Evolutionary conservation across 2,888 invertebrate genomes (phyloP), one percentile per base, ranked within the genome.

Genomic region (Pyrocoelia pectoralis): DNA sequence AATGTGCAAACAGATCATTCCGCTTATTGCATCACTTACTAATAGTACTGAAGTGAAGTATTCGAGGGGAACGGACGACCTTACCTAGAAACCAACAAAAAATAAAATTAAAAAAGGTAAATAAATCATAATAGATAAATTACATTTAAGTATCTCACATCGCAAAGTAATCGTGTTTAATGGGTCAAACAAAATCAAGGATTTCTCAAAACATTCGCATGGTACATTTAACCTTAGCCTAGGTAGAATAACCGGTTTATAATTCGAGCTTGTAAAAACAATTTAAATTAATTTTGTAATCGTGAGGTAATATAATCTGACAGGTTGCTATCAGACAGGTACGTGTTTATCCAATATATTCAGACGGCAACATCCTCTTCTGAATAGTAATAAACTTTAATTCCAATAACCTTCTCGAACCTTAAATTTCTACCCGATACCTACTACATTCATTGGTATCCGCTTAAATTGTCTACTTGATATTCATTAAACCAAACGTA

Each of bases 401-500:
- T 40, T 29, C 49, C 56, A 49, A 56, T 56, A 49, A 38, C 49
- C 48, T 56, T 56, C 49, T 56, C 38, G 56, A 38, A 49, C 17
- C 29, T 19, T 56, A 38, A 13, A 49, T 38, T 56, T 38, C 38
- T 17, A 17, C 17, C 17, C 46, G 46, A n/a, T n/a, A n/a, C n/a
- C 17, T 46, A 15, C 10, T 17, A 46, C n/a, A 33, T n/a, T 46
- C 17, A 17, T 33, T 18, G 2, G 17, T 1, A 41, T 38, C 12
- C 12, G 12, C n/a, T 38, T 18, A 48, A 8, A n/a, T 46, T 14
- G 12, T 17, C 52, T 38, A 38, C 15, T 59, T 59, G 33, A 53
- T 53, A 60, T 60, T 60, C 60, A 43, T 59, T 53, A 59, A 54
- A 59, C 46, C 38, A 40, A 54, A 18, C 49, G 24, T 49, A 54